phyloP scores from a whole-genome alignment of 2,888 invertebrate species.

The Agrilus cyanescens region DNA sequence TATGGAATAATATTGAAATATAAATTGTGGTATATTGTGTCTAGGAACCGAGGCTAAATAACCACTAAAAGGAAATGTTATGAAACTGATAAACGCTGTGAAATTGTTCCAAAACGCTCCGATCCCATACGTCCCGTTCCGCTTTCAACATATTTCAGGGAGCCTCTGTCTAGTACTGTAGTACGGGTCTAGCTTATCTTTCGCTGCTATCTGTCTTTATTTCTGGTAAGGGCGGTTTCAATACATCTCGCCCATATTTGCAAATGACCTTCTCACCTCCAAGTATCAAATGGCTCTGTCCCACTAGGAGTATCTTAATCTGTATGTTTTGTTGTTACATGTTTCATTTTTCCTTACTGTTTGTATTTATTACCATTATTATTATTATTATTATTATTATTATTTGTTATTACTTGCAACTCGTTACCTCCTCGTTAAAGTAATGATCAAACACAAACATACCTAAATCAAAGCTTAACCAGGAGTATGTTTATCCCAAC shows the following conservation, averaged over 20 bases:
- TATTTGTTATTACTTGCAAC: slow-evolving; percentile 25
- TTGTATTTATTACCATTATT: slow-evolving; percentile 23
- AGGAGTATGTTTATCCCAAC: too few species aligned
- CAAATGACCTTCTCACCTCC: slow-evolving; percentile 41
- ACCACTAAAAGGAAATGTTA: slow-evolving; percentile 13
- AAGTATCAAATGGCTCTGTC: slow-evolving; percentile 46
- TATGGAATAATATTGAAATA: too few species aligned
- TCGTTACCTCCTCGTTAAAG: slow-evolving; percentile 38
- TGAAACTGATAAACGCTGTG: slow-evolving; percentile 22
- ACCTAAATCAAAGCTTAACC: background rate
- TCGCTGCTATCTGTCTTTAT: slow-evolving; percentile 12
- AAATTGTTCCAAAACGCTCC: slow-evolving; percentile 21
- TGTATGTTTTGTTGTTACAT: slow-evolving; percentile 38
- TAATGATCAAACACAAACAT: slow-evolving; percentile 17
- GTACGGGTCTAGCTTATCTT: slow-evolving; percentile 16
- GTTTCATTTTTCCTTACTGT: slow-evolving; percentile 32
- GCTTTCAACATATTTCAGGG: slow-evolving; percentile 19
- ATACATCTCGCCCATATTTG: slow-evolving; percentile 26
- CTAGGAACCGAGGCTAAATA: slow-evolving; percentile 29
- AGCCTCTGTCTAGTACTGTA: slow-evolving; percentile 15
- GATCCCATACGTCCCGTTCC: slow-evolving; percentile 16
- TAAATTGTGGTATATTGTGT: too few species aligned
- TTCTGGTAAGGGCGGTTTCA: slow-evolving; percentile 11
- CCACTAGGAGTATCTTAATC: slow-evolving; percentile 39
- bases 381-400: slow-evolving; percentile 18